Percentiles rank a stretch among this genome's conserved stretches.
Conservation (phyloP, 2,797 vertebrate genomes). For the Anabas testudineus region DNA sequence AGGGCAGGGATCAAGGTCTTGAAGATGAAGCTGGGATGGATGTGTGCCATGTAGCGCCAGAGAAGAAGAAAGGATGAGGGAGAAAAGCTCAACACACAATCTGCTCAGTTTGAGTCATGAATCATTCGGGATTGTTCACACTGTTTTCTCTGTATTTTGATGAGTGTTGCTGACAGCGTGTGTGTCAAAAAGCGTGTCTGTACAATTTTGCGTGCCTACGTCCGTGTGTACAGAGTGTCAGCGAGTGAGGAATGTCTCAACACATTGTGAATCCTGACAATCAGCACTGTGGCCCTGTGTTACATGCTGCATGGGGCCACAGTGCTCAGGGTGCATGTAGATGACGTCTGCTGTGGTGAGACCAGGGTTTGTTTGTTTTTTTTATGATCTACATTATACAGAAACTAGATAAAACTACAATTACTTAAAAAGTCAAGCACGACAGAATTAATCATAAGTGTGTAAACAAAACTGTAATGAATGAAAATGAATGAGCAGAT, state of each 20-base stretch:
- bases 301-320: slow-evolving; percentile 54
- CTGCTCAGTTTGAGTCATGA: slow-evolving; percentile 8
- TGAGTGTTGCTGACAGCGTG: slow-evolving; percentile 21
- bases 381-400: slow-evolving; percentile 3
- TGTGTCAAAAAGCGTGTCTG: slow-evolving; percentile 24
- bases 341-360: slow-evolving; percentile 25
- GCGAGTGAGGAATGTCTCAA: slow-evolving; percentile 68
- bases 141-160: slow-evolving; percentile 6
- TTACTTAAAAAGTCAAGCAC: not conserved
- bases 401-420: slow-evolving; percentile 1
- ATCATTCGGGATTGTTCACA: not conserved
- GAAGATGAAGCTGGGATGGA: slow-evolving; percentile 38
- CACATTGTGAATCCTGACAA: slow-evolving; percentile 69
- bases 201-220: slow-evolving; percentile 47
- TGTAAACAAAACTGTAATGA: too few species aligned
- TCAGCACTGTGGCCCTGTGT: slow-evolving; percentile 69
- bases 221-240: slow-evolving; percentile 58
- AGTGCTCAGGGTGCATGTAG: slow-evolving; percentile 30
- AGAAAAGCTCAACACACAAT: slow-evolving; percentile 30
- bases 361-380: not conserved
- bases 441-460: too few species aligned
- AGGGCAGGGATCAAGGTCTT: slow-evolving; percentile 31
- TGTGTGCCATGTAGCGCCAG: slow-evolving; percentile 36
- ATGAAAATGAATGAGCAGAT: not conserved
- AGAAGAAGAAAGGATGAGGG: slow-evolving; percentile 28